Base-by-base conservation (phyloP, 1,140 invertebrate species). In the Rhagoletis pomonella region DNA sequence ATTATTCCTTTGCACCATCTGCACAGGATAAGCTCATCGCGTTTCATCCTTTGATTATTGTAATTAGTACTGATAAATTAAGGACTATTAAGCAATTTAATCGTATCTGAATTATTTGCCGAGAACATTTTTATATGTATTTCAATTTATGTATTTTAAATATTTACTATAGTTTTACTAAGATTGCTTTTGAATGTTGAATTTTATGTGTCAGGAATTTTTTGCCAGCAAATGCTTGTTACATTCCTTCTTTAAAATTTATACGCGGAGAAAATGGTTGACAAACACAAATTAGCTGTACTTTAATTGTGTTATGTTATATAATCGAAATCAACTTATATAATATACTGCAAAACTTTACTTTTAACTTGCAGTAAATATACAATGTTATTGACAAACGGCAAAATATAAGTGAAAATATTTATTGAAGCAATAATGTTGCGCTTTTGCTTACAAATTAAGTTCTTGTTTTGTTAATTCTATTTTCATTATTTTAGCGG, bases 11-110 rank as follows among this genome's bases (percentile, higher is more conserved):
- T 62, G 60, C 12, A 17, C 12, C 60, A 62, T 50, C 73, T 55
- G 73, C 73, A 55, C 47, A n/a, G 73, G 73, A 81, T 55, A 58
- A 81, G 73, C n/a, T 81, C 73, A 81, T 19, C 73, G 73, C 19
- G 55, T 55, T 81, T 50, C 67, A 19, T 81, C 7, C n/a, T n/a
- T 19, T 55, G 5, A 81, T 10, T 3, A 81, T 19, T 62, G 9
- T 62, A 29, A 12, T 62, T n/a, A 81, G 47, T 81, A 81, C 12
- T 81, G 73, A 55, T 55, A 55, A 19, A 81, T 55, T 55, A 10
- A 2, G 6, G 73, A 73, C 44, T 19, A 73, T 73, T 73, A 73
- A 17, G 42, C 69, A 47, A 73, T 44, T 55, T 19, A 55, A 81
- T 19, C 73, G 73, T 55, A 50, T 55, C n/a, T 64, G 17, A 64